Evolutionary conservation across 1,140 invertebrate genomes (phyloP).

Genomic region (Paraescarpia echinospica): DNA sequence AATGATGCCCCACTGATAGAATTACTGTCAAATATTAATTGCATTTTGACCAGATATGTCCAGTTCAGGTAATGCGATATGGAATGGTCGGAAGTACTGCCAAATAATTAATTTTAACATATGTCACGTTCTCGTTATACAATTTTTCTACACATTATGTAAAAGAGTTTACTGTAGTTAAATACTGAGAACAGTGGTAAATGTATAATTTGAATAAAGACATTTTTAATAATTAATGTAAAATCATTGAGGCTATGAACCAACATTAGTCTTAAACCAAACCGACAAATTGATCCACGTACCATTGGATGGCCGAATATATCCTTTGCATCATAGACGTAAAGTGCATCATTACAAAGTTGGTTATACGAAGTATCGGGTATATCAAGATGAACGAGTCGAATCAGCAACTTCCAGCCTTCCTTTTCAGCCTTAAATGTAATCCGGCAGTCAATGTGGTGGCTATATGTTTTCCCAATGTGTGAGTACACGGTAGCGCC

Average conservation of each 20-base stretch:
- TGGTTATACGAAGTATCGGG: slow-evolving; percentile 17
- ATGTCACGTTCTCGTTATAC: too few relatives aligned
- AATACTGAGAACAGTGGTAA: too few relatives aligned
- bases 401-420: slow-evolving; percentile 18
- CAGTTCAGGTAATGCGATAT: too few relatives aligned
- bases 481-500: slow-evolving; percentile 24
- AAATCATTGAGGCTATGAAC: not conserved
- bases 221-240: not conserved
- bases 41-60: too few relatives aligned
- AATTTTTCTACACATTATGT: not conserved
- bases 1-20: too few relatives aligned
- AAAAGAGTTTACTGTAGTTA: not conserved
- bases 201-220: too few relatives aligned
- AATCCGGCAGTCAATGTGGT: slow-evolving; percentile 25
- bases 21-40: too few relatives aligned
- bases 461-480: not conserved
- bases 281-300: not conserved
- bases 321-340: slow-evolving; percentile 20
- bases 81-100: too few relatives aligned
- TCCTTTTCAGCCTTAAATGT: slow-evolving; percentile 19
- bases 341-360: slow-evolving; percentile 26
- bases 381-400: slow-evolving; percentile 18
- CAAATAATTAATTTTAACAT: too few relatives aligned
- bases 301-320: slow-evolving; percentile 24
- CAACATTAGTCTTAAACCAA: not conserved